phyloP scores from a whole-genome alignment of 2,113 vertebrate genomes.

The Sisor rabdophorus region DNA sequence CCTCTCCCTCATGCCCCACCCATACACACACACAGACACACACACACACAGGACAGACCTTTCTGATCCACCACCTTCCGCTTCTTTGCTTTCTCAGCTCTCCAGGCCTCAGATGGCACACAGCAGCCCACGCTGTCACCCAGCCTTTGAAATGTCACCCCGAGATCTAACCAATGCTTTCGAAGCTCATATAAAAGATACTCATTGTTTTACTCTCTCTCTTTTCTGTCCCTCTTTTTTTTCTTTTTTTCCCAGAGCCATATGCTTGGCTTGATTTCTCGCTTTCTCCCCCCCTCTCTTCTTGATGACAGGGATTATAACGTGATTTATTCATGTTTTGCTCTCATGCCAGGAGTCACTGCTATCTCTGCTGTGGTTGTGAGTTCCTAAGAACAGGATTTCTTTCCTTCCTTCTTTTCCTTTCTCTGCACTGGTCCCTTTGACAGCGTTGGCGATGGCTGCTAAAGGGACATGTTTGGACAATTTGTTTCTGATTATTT shows the following conservation, averaged over 20 bases:
- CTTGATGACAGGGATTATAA: conserved; percentile 61
- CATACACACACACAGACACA: conserved; percentile 35
- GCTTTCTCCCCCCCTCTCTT: conserved; percentile 33
- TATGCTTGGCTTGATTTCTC: conserved; percentile 38
- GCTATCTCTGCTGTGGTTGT: conserved; percentile 44
- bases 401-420: conserved; percentile 23
- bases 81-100: background rate
- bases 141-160: conserved; percentile 42
- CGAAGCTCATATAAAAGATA: conserved; percentile 55
- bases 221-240: conserved; percentile 32
- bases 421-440: background rate
- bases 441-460: conserved; percentile 51
- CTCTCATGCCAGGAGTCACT: conserved; percentile 50
- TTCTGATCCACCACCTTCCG: background rate
- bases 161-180: conserved; percentile 9
- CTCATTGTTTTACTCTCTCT: conserved; percentile 57
- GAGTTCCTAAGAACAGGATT: conserved; percentile 26
- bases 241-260: conserved; percentile 28
- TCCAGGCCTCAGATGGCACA: background rate
- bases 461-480: conserved; percentile 50
- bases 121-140: conserved; percentile 13
- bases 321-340: conserved; percentile 57
- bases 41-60: conserved; percentile 34
- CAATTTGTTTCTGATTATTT: conserved; percentile 67
- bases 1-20: conserved; percentile 54